A percentile compares a stretch with the other conserved stretches of the same genome.
Conservation (phyloP, 2,113 vertebrate species). For the Brachirus orientalis region DNA sequence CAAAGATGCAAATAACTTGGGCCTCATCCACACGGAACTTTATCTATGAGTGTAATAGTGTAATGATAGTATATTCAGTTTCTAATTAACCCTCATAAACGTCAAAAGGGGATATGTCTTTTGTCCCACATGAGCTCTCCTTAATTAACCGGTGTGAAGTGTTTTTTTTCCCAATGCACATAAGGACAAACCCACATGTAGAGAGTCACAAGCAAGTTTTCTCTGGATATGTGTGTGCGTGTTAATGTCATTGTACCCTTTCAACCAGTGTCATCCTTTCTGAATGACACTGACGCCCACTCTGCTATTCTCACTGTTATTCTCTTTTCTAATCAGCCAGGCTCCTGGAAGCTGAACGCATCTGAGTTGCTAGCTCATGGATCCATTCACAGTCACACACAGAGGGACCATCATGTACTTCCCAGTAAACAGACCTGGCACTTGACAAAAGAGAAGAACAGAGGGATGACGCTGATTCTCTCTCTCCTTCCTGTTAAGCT, state of each 20-base stretch:
- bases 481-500: too few relatives aligned
- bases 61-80: too few relatives aligned
- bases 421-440: constrained; percentile 10
- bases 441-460: constrained; percentile 12
- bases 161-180: too few relatives aligned
- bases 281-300: too few relatives aligned
- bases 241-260: too few relatives aligned
- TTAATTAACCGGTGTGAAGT: not conserved
- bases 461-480: constrained; percentile 57
- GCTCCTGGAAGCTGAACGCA: constrained; percentile 46
- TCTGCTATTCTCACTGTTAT: too few relatives aligned
- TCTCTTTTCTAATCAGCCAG: constrained; percentile 60
- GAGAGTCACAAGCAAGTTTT: not conserved
- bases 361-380: constrained; percentile 72
- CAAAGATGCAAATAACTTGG: too few relatives aligned
- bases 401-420: not conserved
- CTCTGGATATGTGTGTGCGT: not conserved
- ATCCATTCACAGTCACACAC: constrained; percentile 20
- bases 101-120: not conserved
- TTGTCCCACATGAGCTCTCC: not conserved
- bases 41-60: too few relatives aligned
- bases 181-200: not conserved
- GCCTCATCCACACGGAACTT: too few relatives aligned
- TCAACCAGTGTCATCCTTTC: too few relatives aligned
- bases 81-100: too few relatives aligned